Base-by-base conservation (phyloP, 2,113 vertebrate species). In the Perccottus glenii region DNA sequence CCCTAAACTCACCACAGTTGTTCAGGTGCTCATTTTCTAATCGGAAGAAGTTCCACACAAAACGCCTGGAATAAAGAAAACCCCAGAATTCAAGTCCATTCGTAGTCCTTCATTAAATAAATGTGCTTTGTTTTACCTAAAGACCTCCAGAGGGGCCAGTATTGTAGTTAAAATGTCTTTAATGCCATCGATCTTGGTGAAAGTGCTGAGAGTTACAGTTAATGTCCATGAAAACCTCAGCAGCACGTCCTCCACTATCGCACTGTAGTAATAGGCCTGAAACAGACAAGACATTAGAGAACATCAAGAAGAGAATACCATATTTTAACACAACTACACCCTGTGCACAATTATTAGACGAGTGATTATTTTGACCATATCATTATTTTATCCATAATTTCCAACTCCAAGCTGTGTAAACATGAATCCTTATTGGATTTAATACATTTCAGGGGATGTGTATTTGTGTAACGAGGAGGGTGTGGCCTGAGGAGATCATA, bases 1-100 rank as follows among this genome's bases (percentile, higher is more conserved):
- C 98, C 40, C 98, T 93, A 91, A 99, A 99, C 87, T 99, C 98
- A 67, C 98, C 98, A 67, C 98, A 99, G 93, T 99, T 99, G 77
- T 99, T 99, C 85, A 99, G 93, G 79, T 99, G 98, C 85, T 99
- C 98, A 0, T 99, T 99, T 90, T 99, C 98, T 91, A 99, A 75
- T 0, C 96, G 95, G 91, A 99, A 99, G 86, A 99, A 99, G 85
- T 99, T 99, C 97, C 98, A 99, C 64, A 99, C 98, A 72, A 99
- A 99, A 27, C 98, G 95, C 75, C 98, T 98, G 81, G 2, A 16
- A 40, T 9, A 7, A n/a, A 43, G 4, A 80, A 6, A 11, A 46
- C 44, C 38, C 4, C 4, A 5, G 10, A 40, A 40, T 11, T 11
- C 44, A 46, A 11, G 10, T 46, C 10, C 15, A 2, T 50, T 15